Base-by-base conservation (phyloP, 2,888 invertebrate species). In the Ctena decussata region DNA sequence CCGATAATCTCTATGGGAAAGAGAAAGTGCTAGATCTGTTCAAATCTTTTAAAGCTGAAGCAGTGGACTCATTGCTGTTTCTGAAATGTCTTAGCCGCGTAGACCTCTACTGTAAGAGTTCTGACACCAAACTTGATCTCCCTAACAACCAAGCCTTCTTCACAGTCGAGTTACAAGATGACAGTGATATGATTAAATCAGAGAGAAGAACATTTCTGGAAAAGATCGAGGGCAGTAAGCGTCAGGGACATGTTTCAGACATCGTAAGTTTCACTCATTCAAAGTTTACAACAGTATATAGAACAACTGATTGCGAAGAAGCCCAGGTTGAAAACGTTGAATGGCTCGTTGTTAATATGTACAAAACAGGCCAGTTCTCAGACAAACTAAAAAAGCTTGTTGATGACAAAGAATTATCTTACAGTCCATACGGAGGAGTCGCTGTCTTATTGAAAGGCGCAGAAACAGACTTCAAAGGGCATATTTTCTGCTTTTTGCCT, bases 401-500 rank as follows among this genome's bases (percentile, higher is more conserved):
- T 37, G 15, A 39, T n/a, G 87, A 89, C 35, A 39, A 80, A 41
- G 30, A 73, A n/a, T 69, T 89, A 8, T 78, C 80, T 11, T 87
- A 89, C 46, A 83, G 76, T 69, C 90, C 87, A 18, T 80, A 87
- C 27, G 88, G 86, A 35, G 85, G 88, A 24, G 53, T 86, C 12
- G 90, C 90, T 11, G 72, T 79, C 11, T 82, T 74, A 24, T n/a
- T 82, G 11, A 46, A 69, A 35, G 57, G 21, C 6, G 44, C 70
- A 18, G 53, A 44, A n/a, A 15, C 27, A 3, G 57, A 69, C 8
- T 78, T 83, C n/a, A 77, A 78, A 46, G 94, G 95, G 21, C 94
- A 94, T 41, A 88, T 94, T 6, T 95, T 94, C 83, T 94, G 94
- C 80, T 94, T 94, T 82, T 89, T 94, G 37, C 95, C 95, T 18